These are phyloP conservation scores for Henricia sp. DNA, from an alignment of 53 echinoderm and acorn worm species.

Conservation along the genomic window DNA sequence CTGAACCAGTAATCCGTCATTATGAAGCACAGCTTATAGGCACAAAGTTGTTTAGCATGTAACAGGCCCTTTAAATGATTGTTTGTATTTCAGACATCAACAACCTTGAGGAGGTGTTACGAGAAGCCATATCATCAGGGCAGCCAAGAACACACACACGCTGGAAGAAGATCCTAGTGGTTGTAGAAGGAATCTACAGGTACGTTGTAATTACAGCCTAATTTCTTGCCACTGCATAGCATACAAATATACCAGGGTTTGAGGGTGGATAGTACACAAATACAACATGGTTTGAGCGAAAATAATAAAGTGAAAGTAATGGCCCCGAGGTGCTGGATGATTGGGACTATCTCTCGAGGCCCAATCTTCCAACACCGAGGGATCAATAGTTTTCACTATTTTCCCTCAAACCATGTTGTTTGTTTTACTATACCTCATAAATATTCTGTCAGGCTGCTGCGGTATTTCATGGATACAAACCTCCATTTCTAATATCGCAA, in stretches of 20 bases:
- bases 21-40: not conserved
- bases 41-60: not conserved
- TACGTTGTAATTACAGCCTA: not conserved
- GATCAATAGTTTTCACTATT: no score
- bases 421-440: no score
- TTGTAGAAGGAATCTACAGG: slow-evolving; percentile 98
- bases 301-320: no score
- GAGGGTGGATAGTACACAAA: not conserved
- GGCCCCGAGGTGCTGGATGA: no score
- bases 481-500: no score
- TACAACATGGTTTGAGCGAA: no score
- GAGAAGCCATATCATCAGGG: slow-evolving; percentile 84
- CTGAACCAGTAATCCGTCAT: not conserved
- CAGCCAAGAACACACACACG: slow-evolving; percentile 89
- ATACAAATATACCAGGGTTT: not conserved
- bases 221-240: no score
- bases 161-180: slow-evolving; percentile 95
- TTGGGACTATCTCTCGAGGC: no score
- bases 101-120: slow-evolving; percentile 77
- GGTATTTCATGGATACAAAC: no score
- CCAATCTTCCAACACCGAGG: no score
- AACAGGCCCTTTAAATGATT: not conserved
- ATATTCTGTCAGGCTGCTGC: no score
- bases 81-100: slow-evolving; percentile 73
- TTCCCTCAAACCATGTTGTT: no score